Evolutionary conservation across 2,888 invertebrate species (phyloP), one percentile per base, ranked within the genome.

Genomic region (Lydus trimaculatus): DNA sequence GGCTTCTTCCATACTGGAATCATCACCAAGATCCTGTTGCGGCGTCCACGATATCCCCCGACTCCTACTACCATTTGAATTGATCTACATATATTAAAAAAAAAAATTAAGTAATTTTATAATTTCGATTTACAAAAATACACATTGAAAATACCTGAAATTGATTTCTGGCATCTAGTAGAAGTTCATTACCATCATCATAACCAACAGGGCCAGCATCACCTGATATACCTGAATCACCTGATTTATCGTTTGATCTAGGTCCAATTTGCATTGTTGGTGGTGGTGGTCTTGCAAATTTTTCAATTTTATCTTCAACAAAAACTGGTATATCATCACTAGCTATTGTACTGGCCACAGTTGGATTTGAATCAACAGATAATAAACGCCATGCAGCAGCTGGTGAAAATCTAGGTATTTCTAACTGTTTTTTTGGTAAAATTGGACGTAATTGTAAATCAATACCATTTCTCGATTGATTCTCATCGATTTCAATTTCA

Each of bases 171-270:
- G 80, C 76, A 67, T 79, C 79, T 39, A 80, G 76, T 0, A 78
- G 58, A 84, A 84, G 72, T 73, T 87, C 84, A 0, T 84, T 80
- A 6, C 86, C 87, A 0, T 89, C 88, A 73, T 89, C 88, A 70
- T 87, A 87, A 79, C 86, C 86, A 9, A 84, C 84, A 7, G 89
- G 89, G 66, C 89, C 89, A n/a, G 89, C 91, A 81, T 94, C 94
- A 0, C 93, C 94, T 0, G 94, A 94, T 75, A 94, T 94, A 0
- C 94, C 94, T 0, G 94, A 94, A 84, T 95, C 94, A 0, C 93
- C 94, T 1, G 93, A 94, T 82, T 94, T 93, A 79, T 94, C 94
- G 71, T 90, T 85, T 23, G 86, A 86, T 39, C 87, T 83, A 9
- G 76, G 90, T 81, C 80, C 91, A 72, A 61, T 86, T 85, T 48